Conservation (phyloP, 2,113 vertebrate genomes). For the Sarotherodon lohbergeri region DNA sequence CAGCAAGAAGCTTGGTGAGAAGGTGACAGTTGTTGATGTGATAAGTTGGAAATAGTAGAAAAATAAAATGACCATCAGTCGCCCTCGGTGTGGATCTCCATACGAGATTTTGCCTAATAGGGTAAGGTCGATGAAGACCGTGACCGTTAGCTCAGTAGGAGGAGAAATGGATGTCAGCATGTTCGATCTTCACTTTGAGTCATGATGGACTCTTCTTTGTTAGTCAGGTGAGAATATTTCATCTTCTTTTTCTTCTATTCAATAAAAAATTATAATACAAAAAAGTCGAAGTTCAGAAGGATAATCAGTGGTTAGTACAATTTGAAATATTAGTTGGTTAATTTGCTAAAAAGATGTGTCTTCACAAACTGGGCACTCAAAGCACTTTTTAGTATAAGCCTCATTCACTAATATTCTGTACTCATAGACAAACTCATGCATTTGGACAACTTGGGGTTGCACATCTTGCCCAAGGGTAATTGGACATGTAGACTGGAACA, state of each 20-base stretch:
- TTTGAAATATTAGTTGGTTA: background rate
- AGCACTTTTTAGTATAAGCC: background rate
- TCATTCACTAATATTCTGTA: background rate
- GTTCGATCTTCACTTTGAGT: background rate
- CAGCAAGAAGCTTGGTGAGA: background rate
- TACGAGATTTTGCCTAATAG: rapidly evolving
- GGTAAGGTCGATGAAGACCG: background rate
- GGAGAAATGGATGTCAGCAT: background rate
- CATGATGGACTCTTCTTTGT: background rate
- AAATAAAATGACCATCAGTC: background rate
- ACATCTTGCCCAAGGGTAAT: background rate
- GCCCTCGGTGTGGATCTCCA: background rate
- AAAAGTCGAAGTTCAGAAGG: background rate
- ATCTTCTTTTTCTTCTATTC: background rate
- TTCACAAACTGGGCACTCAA: background rate
- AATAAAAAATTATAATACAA: background rate
- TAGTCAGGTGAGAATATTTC: background rate
- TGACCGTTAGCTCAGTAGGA: background rate
- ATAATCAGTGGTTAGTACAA: background rate
- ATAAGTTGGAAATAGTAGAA: background rate
- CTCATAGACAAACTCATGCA: background rate
- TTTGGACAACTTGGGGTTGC: background rate
- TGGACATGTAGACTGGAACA: background rate
- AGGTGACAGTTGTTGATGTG: background rate
- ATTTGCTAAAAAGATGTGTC: background rate